phyloP scores from a whole-genome alignment of 1,140 invertebrate species.

The Aphelinus certus region DNA sequence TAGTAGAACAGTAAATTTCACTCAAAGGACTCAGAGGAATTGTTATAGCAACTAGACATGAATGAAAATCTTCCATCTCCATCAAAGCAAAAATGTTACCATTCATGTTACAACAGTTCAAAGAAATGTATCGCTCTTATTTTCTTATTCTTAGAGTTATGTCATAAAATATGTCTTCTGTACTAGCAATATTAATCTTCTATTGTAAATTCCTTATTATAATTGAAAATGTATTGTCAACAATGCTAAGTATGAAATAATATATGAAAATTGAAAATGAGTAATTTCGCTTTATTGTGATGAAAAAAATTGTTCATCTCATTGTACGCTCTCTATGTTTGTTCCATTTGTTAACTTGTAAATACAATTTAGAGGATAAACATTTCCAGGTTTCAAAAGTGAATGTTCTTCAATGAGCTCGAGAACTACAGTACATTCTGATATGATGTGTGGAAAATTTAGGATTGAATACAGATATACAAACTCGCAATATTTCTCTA shows the following conservation, averaged over 20 bases:
- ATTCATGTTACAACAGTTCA: conserved; percentile 6
- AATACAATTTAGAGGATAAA: background rate
- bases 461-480: background rate
- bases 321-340: background rate
- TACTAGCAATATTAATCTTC: conserved; percentile 27
- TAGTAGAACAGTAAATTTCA: no score
- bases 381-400: conserved; percentile 23
- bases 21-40: no score
- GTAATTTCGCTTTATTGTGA: conserved; percentile 17
- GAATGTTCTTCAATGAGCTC: conserved; percentile 14
- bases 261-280: conserved; percentile 21
- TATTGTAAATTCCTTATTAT: conserved; percentile 29
- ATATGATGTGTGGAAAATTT: background rate
- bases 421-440: conserved; percentile 13
- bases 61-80: conserved; percentile 16
- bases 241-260: conserved; percentile 21
- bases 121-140: background rate
- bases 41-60: background rate
- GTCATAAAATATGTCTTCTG: conserved; percentile 27
- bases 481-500: no score
- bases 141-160: conserved; percentile 21
- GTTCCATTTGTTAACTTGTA: background rate
- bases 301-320: background rate
- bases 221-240: conserved; percentile 34
- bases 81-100: background rate